Percentiles rank a stretch among this genome's conserved stretches.
phyloP scores from a whole-genome alignment of 2,113 vertebrate genomes.

The Anguilla japonica region DNA sequence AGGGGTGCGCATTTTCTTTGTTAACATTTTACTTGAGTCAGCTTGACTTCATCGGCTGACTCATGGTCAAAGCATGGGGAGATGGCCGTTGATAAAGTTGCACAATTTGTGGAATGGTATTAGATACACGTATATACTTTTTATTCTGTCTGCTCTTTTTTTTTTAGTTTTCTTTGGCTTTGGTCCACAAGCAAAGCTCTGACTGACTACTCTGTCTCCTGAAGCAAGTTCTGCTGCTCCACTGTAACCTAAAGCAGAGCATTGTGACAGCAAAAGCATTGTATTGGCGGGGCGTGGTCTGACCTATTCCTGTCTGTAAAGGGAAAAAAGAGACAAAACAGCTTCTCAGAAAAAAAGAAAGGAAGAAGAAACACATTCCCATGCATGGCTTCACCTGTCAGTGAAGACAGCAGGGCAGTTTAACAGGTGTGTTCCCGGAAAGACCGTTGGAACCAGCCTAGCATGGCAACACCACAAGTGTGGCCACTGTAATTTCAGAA shows the following conservation, averaged over 20 bases:
- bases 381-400: too few species aligned
- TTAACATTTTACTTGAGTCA: neutral
- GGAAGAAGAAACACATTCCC: too few species aligned
- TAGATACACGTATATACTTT: neutral
- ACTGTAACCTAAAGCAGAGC: too few species aligned
- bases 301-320: too few species aligned
- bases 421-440: neutral
- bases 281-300: neutral
- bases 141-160: too few species aligned
- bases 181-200: too few species aligned
- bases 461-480: neutral
- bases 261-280: neutral
- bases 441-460: neutral
- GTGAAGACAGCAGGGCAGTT: too few species aligned
- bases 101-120: neutral
- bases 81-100: neutral
- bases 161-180: too few species aligned
- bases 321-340: too few species aligned
- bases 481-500: neutral
- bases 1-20: neutral
- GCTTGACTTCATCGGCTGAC: neutral
- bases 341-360: too few species aligned
- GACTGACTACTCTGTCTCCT: too few species aligned
- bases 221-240: too few species aligned
- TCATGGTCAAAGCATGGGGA: neutral